Percentiles rank a stretch among this genome's conserved stretches.
Conservation (phyloP, 2,888 invertebrate genomes). For the Drosophila maculinotata region DNA sequence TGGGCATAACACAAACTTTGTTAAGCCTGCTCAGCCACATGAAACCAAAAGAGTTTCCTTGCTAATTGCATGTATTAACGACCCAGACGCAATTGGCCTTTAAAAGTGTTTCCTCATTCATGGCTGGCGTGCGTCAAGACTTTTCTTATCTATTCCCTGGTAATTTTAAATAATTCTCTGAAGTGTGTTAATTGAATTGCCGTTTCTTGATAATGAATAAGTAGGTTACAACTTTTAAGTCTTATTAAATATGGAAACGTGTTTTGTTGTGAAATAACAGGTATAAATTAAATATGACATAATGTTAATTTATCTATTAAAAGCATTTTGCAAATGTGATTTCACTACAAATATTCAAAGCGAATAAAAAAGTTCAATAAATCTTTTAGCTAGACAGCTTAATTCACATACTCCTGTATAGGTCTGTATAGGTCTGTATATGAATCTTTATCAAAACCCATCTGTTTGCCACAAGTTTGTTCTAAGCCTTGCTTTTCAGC, state of each 20-base stretch:
- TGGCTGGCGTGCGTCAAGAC: too few species aligned
- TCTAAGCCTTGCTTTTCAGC: slow-evolving; percentile 21
- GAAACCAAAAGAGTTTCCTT: slow-evolving; percentile 55
- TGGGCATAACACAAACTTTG: slow-evolving; percentile 18
- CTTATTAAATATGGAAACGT: neutral
- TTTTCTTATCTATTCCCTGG: slow-evolving; percentile 12
- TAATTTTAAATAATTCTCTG: neutral
- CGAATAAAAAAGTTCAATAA: neutral
- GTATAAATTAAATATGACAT: too few species aligned
- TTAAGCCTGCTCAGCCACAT: slow-evolving; percentile 24
- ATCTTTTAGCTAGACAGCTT: neutral
- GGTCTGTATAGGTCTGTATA: neutral
- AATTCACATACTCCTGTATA: neutral
- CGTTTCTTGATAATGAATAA: slow-evolving; percentile 12
- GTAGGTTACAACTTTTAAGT: slow-evolving; percentile 10
- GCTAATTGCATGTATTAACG: slow-evolving; percentile 32
- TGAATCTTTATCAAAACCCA: too few species aligned
- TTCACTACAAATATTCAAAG: neutral
- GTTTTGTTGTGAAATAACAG: neutral
- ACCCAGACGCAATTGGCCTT: slow-evolving; percentile 2
- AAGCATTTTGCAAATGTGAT: neutral
- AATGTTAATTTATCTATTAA: neutral
- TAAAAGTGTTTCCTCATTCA: neutral
- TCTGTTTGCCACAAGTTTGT: slow-evolving; percentile 42
- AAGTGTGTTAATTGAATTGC: slow-evolving; percentile 8